Percentiles rank a stretch among this genome's conserved stretches.
These are phyloP conservation scores for Holocentrus rufus DNA, from an alignment of 2,797 vertebrate species.

Conservation along the genomic window DNA sequence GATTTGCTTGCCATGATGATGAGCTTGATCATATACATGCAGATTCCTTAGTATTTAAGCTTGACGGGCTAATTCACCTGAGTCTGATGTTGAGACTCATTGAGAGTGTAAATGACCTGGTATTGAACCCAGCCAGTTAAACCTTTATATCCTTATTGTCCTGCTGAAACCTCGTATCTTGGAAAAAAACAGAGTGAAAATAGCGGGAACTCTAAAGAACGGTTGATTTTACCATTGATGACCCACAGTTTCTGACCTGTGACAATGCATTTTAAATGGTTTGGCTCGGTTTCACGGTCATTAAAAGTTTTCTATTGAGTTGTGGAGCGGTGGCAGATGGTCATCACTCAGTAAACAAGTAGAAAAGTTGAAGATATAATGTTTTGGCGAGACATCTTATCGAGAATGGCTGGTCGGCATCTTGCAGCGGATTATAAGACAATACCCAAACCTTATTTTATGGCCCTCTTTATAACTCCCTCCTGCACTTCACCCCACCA, in stretches of 20 bases:
- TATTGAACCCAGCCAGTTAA: constrained; percentile 62
- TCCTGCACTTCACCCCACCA: constrained; percentile 63
- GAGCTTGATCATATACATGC: constrained; percentile 57
- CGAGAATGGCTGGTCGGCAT: constrained; percentile 35
- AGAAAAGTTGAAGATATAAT: constrained; percentile 16
- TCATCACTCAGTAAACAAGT: neutral
- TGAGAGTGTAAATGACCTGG: constrained; percentile 58
- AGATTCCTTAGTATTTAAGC: constrained; percentile 60
- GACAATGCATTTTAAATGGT: constrained; percentile 28
- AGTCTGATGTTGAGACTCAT: constrained; percentile 53
- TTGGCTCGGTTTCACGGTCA: constrained; percentile 21
- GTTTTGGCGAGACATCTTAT: constrained; percentile 45
- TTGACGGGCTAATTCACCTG: constrained; percentile 62
- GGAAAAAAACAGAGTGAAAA: neutral
- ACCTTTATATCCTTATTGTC: constrained; percentile 53
- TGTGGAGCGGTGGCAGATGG: constrained; percentile 10
- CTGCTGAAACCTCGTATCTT: constrained; percentile 59
- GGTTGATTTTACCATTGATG: constrained; percentile 31
- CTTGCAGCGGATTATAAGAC: constrained; percentile 44
- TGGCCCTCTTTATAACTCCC: constrained; percentile 55
- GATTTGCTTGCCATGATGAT: constrained; percentile 60
- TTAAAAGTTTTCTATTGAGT: constrained; percentile 14
- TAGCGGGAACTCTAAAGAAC: constrained; percentile 1
- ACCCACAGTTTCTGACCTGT: constrained; percentile 39
- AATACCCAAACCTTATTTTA: constrained; percentile 37